These are phyloP conservation scores for Drosophila subsilvestris DNA, from an alignment of 2,888 invertebrate species.

Conservation along the genomic window DNA sequence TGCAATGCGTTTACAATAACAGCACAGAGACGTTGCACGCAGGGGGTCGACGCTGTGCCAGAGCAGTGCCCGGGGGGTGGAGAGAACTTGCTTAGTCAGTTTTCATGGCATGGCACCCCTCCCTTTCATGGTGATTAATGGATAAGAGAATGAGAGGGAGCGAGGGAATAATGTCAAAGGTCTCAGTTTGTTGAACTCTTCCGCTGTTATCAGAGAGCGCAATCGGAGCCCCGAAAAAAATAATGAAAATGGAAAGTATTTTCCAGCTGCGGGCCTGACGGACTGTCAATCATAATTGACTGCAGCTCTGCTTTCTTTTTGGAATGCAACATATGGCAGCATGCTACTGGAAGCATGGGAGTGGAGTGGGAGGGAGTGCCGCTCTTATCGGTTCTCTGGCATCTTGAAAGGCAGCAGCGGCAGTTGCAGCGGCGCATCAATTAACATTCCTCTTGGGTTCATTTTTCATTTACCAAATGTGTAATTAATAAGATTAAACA, in stretches of 20 bases:
- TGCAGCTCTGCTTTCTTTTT: conserved; percentile 21
- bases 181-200: conserved; percentile 77
- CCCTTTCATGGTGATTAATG: conserved; percentile 69
- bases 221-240: conserved; percentile 34
- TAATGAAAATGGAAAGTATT: conserved; percentile 70
- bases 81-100: conserved; percentile 41
- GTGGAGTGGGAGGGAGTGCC: neutral
- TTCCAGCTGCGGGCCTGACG: conserved; percentile 59
- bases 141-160: conserved; percentile 10
- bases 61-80: conserved; percentile 1
- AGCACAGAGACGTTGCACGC: conserved; percentile 34
- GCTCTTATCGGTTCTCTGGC: conserved; percentile 38
- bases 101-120: conserved; percentile 39
- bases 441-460: conserved; percentile 65
- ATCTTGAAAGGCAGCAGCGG: conserved; percentile 31
- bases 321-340: conserved; percentile 47
- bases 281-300: conserved; percentile 77
- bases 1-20: conserved; percentile 55
- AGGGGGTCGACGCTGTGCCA: conserved; percentile 4
- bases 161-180: conserved; percentile 70
- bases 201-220: conserved; percentile 58
- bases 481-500: conserved; percentile 79
- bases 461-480: conserved; percentile 67
- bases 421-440: conserved; percentile 51
- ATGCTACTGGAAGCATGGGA: conserved; percentile 17